Evolutionary conservation across 2,888 invertebrate species (phyloP).

Genomic region (Xanthia togata): DNA sequence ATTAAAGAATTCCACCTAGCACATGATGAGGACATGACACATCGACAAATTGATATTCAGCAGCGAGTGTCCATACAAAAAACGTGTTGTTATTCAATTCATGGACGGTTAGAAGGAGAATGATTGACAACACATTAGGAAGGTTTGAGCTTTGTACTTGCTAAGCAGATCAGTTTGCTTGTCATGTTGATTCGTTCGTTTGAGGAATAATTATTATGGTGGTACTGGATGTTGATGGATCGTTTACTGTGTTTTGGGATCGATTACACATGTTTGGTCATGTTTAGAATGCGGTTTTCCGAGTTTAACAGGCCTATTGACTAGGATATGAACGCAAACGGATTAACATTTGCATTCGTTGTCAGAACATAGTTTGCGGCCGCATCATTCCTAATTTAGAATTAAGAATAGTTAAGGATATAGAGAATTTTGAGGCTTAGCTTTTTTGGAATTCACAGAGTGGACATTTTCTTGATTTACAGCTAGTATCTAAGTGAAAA

Average conservation of each 20-base stretch:
- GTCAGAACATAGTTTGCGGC: background rate
- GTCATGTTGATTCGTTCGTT: conserved; percentile 78
- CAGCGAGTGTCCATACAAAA: conserved; percentile 76
- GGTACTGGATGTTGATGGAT: conserved; percentile 50
- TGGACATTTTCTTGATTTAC: background rate
- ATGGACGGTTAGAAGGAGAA: conserved; percentile 73
- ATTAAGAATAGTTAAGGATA: conserved; percentile 5
- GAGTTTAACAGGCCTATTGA: conserved; percentile 11
- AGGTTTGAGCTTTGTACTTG: conserved; percentile 77
- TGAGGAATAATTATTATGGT: conserved; percentile 77
- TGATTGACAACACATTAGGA: conserved; percentile 89
- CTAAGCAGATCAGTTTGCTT: conserved; percentile 78
- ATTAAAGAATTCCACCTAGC: conserved; percentile 61
- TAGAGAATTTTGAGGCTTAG: too few relatives aligned
- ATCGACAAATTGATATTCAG: conserved; percentile 81
- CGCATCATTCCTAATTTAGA: conserved; percentile 7
- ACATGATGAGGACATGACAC: conserved; percentile 76
- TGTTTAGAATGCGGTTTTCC: conserved; percentile 21
- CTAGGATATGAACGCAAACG: background rate
- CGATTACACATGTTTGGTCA: conserved; percentile 18
- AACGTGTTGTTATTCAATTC: conserved; percentile 80
- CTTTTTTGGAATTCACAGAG: background rate
- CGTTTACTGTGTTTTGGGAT: conserved; percentile 13
- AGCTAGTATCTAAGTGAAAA: background rate
- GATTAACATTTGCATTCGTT: conserved; percentile 20